These are phyloP conservation scores for Andrena minutula DNA, from an alignment of 2,888 invertebrate genomes.

Conservation along the genomic window DNA sequence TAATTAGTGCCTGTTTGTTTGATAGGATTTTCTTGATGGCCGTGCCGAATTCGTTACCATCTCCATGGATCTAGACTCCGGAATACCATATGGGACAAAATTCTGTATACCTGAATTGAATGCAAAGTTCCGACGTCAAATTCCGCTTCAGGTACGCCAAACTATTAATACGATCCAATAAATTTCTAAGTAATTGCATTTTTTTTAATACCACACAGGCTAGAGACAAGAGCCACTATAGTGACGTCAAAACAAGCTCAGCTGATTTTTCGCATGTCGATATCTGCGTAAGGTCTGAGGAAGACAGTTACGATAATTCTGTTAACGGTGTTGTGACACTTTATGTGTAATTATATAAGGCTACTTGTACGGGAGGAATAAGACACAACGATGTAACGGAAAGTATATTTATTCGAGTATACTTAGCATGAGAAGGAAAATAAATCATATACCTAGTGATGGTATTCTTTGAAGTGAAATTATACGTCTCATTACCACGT, in stretches of 20 bases:
- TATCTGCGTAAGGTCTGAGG: slow-evolving; percentile 86
- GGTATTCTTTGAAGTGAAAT: slow-evolving; percentile 2
- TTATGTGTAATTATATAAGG: slow-evolving; percentile 61
- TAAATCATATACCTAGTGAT: not conserved
- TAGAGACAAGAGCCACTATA: slow-evolving; percentile 82
- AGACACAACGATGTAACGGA: not conserved
- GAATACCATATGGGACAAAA: slow-evolving; percentile 84
- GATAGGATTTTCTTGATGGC: slow-evolving; percentile 86
- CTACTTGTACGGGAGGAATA: not conserved
- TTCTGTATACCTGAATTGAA: slow-evolving; percentile 86
- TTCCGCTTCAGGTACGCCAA: slow-evolving; percentile 82
- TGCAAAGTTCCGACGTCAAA: slow-evolving; percentile 84
- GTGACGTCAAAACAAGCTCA: slow-evolving; percentile 80
- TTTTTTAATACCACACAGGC: slow-evolving; percentile 75
- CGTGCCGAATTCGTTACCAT: slow-evolving; percentile 85
- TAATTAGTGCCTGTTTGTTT: not conserved
- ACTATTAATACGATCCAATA: too few species aligned
- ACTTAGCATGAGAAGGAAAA: not conserved
- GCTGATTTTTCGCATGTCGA: slow-evolving; percentile 84
- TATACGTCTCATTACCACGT: slow-evolving; percentile 54
- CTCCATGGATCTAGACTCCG: slow-evolving; percentile 84
- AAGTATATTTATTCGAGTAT: not conserved
- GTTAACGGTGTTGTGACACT: slow-evolving; percentile 85
- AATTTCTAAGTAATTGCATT: not conserved
- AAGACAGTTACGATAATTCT: slow-evolving; percentile 86